Base-by-base conservation (phyloP, 1,140 invertebrate genomes). In the Listronotus oregonensis region DNA sequence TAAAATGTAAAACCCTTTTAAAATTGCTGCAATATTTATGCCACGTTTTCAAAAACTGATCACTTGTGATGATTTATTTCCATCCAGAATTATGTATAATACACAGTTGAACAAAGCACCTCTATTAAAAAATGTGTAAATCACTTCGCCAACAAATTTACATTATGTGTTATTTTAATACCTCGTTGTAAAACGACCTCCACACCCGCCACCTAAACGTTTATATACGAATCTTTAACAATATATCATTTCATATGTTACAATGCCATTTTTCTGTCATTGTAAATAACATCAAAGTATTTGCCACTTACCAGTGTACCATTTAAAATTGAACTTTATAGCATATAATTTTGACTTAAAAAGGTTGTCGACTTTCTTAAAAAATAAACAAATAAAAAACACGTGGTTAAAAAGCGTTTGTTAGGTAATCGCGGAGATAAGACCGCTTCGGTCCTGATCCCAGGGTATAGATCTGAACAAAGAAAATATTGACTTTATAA, bases 71-170 rank as follows among this genome's bases (percentile, higher is more conserved):
- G 47, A 50, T 50, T 50, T 50, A 50, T 50, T 50, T 6, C 15
- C 18, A 31, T 21, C 47, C 47, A 50, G 21, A 50, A 18, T 50
- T 50, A 31, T 14, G 43, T 46, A 14, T 18, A 46, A 46, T 46
- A 46, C 21, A 50, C 47, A 50, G 47, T n/a, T 50, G 17, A 4
- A 27, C 15, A 50, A 50, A 50, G 47, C 47, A 31, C 21, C 47
- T 15, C 47, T 50, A 50, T 50, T 50, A 50, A 50, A 50, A 50
- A 50, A 50, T 50, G 47, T 27, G 21, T 50, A 50, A 50, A 50
- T 50, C 47, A 50, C 9, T 18, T 50, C 9, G 11, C 47, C 21
- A 50, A 50, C 47, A 49, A 49, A 49, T 49, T 50, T 50, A 1
- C 47, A 50, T 12, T 15, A 50, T 50, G n/a, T 50, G 47, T 21